phyloP scores from a whole-genome alignment of 2,797 vertebrate genomes.

The Microcaecilia unicolor region DNA sequence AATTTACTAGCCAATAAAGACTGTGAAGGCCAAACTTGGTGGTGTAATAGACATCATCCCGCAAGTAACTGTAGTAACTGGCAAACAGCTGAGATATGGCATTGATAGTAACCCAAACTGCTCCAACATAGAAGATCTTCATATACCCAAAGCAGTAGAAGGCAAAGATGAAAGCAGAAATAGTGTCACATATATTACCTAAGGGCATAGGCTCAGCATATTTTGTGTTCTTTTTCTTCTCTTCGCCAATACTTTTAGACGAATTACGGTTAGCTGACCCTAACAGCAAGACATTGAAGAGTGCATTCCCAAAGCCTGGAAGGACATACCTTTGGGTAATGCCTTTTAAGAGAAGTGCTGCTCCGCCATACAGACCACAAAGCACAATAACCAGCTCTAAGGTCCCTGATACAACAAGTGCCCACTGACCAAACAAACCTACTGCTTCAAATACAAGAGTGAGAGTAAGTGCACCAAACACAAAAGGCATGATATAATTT shows the following conservation, averaged over 20 bases:
- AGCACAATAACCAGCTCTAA: constrained; percentile 66
- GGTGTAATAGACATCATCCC: constrained; percentile 68
- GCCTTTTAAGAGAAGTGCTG: constrained; percentile 71
- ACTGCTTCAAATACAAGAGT: constrained; percentile 74
- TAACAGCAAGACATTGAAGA: constrained; percentile 76
- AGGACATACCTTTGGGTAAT: constrained; percentile 69
- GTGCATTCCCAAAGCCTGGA: constrained; percentile 77
- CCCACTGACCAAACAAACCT: constrained; percentile 59
- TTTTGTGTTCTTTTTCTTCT: constrained; percentile 84
- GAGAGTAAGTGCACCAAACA: constrained; percentile 70
- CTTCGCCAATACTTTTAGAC: constrained; percentile 56
- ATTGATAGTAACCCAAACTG: constrained; percentile 69
- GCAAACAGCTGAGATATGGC: constrained; percentile 64
- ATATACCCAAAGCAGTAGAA: constrained; percentile 76
- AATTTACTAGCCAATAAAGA: constrained; percentile 71
- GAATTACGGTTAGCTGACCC: constrained; percentile 57
- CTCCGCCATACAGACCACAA: constrained; percentile 70
- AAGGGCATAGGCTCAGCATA: constrained; percentile 83
- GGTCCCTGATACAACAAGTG: constrained; percentile 62
- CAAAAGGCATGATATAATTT: constrained; percentile 84
- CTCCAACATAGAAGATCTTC: constrained; percentile 58
- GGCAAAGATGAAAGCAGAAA: constrained; percentile 68
- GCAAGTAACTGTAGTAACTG: constrained; percentile 73
- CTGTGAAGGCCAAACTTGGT: constrained; percentile 75
- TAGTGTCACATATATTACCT: constrained; percentile 68